phyloP scores from a whole-genome alignment of 1,140 invertebrate genomes.

The Nomia melanderi region DNA sequence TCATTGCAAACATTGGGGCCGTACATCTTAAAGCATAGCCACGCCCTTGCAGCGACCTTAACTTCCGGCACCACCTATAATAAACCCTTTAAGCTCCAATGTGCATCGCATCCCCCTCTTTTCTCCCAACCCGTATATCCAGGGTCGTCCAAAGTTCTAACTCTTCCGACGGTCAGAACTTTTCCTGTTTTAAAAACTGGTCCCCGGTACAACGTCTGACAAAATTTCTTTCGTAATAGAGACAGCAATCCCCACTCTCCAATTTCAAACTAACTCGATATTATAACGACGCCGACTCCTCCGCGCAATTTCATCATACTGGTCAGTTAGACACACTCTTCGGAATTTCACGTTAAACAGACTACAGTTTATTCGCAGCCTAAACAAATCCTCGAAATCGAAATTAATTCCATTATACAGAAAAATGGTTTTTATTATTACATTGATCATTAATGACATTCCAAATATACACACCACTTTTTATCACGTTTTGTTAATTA shows the following conservation, averaged over 20 bases:
- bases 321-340: background rate
- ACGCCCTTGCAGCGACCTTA: constrained; percentile 69
- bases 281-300: background rate
- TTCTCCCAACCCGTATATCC: constrained; percentile 33
- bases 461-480: too few relatives aligned
- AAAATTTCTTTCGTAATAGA: constrained; percentile 22
- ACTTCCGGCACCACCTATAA: constrained; percentile 69
- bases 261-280: background rate
- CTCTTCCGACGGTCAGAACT: constrained; percentile 68
- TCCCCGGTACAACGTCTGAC: constrained; percentile 46
- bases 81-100: constrained; percentile 56
- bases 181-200: constrained; percentile 58
- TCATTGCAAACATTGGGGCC: constrained; percentile 51
- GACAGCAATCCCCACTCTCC: background rate
- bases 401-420: background rate
- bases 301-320: background rate
- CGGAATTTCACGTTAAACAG: background rate
- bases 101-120: constrained; percentile 49
- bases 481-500: too few relatives aligned
- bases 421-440: background rate
- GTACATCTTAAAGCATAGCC: constrained; percentile 68
- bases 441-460: too few relatives aligned
- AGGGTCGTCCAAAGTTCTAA: constrained; percentile 65
- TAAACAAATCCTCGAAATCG: background rate
- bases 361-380: constrained; percentile 6